Base-by-base conservation (phyloP, 2,113 vertebrate species). In the Opisthocomus hoazin region DNA sequence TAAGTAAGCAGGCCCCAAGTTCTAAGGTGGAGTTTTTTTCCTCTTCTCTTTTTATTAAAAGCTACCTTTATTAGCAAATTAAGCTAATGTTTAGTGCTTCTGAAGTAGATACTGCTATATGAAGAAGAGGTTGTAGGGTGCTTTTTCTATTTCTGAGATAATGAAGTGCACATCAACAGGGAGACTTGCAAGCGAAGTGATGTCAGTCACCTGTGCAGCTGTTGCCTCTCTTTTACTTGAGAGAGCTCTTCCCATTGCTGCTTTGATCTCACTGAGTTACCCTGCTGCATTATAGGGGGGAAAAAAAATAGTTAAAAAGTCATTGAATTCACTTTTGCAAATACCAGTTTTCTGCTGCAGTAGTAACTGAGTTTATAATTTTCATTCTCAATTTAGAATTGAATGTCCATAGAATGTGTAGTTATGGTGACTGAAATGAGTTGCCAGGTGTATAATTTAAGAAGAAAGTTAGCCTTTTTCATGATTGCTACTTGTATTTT, bases 1-100 rank as follows among this genome's bases (percentile, higher is more conserved):
- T 99, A 99, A 98, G 99, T 98, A 95, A 94, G 91, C 18, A 60
- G 91, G 3, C 32, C 36, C 41, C 15, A 43, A 48, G 48, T 15
- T 75, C 4, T 21, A 70, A 12, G 12, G 10, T 46, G 8, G 5
- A 1, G 9, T 9, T 37, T 79, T 53, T 54, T 53, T 9, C 2
- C 5, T 53, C 41, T 37, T 32, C 12, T 74, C 0, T 39, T 76
- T 79, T 81, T 60, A 68, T 84, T 82, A 45, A 71, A 78, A 71
- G 10, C 11, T 83, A 5, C 11, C 5, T 80, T 74, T 74, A 8
- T 80, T 61, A 74, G 61, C 27, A 48, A n/a, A 48, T 63, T n/a
- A 57, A 74, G 30, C 5, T 69, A 34, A 54, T 2, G 5, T 34
- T 57, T 30, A 82, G 18, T 32, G 39, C 53, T 61, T 83, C 60